Evolutionary conservation across 2,888 invertebrate species (phyloP).

Genomic region (Andrena chrysosceles): DNA sequence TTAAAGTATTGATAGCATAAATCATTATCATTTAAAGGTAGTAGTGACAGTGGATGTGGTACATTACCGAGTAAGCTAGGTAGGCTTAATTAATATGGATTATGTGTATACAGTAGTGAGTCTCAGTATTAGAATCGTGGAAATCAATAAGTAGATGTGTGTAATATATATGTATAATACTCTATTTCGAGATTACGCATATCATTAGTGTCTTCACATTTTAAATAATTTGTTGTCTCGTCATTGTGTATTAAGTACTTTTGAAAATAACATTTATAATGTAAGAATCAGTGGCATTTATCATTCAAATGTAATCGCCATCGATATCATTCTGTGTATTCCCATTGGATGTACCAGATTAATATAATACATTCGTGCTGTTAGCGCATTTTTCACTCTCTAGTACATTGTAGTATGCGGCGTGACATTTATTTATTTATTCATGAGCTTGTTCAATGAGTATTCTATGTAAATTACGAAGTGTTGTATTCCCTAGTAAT

Average conservation of each 20-base stretch:
- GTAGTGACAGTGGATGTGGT: slow-evolving; percentile 58
- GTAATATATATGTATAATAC: slow-evolving; percentile 35
- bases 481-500: slow-evolving; percentile 16
- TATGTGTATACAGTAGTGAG: slow-evolving; percentile 65
- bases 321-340: slow-evolving; percentile 10
- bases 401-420: slow-evolving; percentile 34
- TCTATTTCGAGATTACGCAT: slow-evolving; percentile 35
- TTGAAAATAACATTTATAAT: slow-evolving; percentile 3
- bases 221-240: slow-evolving; percentile 18
- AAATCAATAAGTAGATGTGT: slow-evolving; percentile 71
- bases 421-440: slow-evolving; percentile 24
- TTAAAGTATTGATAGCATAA: slow-evolving; percentile 30
- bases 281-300: slow-evolving; percentile 24
- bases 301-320: slow-evolving; percentile 8
- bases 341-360: slow-evolving; percentile 30
- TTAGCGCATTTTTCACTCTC: slow-evolving; percentile 48
- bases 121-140: slow-evolving; percentile 66
- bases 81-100: slow-evolving; percentile 75
- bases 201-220: slow-evolving; percentile 25
- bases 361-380: slow-evolving; percentile 60
- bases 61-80: slow-evolving; percentile 58
- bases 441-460: slow-evolving; percentile 39
- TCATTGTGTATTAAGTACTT: slow-evolving; percentile 18
- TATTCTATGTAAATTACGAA: slow-evolving; percentile 27
- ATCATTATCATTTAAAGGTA: slow-evolving; percentile 54